phyloP scores from a whole-genome alignment of 2,888 invertebrate species.

The Acanthopleura granulata region DNA sequence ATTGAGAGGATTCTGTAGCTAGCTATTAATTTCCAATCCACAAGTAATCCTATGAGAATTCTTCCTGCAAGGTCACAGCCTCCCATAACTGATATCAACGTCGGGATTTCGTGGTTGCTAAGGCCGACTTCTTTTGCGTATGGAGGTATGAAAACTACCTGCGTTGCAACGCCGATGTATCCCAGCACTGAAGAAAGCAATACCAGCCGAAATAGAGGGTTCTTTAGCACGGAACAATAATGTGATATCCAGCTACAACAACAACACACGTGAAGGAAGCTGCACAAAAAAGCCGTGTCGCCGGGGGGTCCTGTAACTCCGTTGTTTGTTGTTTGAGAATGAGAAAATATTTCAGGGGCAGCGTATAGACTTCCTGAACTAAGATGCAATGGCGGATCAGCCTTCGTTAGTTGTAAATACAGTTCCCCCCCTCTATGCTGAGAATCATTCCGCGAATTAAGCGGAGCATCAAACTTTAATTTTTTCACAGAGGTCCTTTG shows the following conservation, averaged over 20 bases:
- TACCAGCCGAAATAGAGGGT: constrained; percentile 20
- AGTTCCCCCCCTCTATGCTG: neutral
- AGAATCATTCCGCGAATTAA: neutral
- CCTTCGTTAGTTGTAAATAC: neutral
- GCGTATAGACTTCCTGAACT: neutral
- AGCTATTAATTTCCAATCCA: neutral
- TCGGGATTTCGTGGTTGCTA: constrained; percentile 26
- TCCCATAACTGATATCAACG: constrained; percentile 31
- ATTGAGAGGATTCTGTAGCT: neutral
- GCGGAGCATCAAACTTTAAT: neutral
- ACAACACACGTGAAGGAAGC: neutral
- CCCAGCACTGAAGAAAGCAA: neutral
- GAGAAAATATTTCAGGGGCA: neutral
- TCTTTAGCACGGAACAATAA: constrained; percentile 13
- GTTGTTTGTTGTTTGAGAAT: neutral
- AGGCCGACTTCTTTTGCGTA: constrained; percentile 32
- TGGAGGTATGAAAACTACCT: constrained; percentile 27
- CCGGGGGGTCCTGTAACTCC: neutral
- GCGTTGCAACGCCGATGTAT: neutral
- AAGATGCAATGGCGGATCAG: no score
- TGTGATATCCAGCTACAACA: constrained; percentile 23
- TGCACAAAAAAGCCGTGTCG: neutral
- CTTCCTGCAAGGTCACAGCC: constrained; percentile 22
- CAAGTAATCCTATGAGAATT: neutral
- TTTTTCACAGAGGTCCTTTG: neutral